Evolutionary conservation across 2,113 vertebrate species (phyloP).

Genomic region (Orientallactaga bullata): DNA sequence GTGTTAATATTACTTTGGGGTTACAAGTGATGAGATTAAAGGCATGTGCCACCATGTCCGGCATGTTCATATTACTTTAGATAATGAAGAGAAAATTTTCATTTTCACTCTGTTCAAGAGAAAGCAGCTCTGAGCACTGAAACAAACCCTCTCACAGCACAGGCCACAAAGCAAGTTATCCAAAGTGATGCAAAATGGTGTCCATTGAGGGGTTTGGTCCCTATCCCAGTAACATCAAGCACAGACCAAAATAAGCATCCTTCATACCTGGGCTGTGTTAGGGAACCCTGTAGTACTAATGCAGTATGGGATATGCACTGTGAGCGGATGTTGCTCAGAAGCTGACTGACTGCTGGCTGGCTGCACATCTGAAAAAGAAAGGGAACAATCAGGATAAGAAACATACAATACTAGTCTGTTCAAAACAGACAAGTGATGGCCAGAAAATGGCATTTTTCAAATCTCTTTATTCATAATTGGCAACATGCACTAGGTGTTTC

Average conservation of each 20-base stretch:
- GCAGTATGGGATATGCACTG: conserved; percentile 99
- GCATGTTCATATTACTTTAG: background rate
- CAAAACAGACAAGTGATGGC: conserved; percentile 46
- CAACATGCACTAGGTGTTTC: rapidly evolving
- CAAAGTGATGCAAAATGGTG: rapidly evolving
- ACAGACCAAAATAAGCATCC: rapidly evolving
- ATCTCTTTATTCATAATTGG: background rate
- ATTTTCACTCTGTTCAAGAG: background rate
- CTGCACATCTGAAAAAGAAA: conserved; percentile 93
- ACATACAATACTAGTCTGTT: conserved; percentile 68
- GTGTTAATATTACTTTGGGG: too few species aligned
- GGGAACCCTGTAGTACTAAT: conserved; percentile 95
- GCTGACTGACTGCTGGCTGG: conserved; percentile 97
- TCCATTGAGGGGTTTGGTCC: rapidly evolving
- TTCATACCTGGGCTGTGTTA: conserved; percentile 95
- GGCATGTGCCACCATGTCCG: too few species aligned
- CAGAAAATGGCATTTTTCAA: rapidly evolving
- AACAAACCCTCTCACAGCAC: background rate
- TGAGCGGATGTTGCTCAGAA: conserved; percentile 99
- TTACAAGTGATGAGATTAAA: too few species aligned
- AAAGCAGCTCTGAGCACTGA: background rate
- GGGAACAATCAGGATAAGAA: background rate
- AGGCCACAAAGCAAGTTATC: background rate
- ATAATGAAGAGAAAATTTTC: background rate
- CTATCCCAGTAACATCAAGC: too few species aligned